phyloP scores from a whole-genome alignment of 2,888 invertebrate genomes.

The Cyclophora punctaria region DNA sequence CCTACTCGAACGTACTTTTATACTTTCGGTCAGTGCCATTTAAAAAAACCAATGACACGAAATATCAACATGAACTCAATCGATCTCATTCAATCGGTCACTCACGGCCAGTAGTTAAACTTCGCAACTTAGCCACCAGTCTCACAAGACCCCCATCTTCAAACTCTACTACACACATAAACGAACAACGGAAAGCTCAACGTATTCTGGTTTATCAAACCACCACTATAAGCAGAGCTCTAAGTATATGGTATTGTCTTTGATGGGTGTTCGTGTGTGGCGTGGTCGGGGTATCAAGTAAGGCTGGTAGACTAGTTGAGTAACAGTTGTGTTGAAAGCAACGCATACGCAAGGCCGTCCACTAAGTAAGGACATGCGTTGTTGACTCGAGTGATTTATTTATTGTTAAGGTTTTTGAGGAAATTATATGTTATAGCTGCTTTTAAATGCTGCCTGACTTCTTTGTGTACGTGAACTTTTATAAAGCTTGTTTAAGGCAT shows the following conservation, averaged over 20 bases:
- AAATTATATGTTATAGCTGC: background rate
- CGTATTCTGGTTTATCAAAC: slow-evolving; percentile 15
- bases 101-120: slow-evolving; percentile 13
- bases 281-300: slow-evolving; percentile 9
- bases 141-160: slow-evolving; percentile 15
- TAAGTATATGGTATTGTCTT: slow-evolving; percentile 5
- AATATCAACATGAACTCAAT: slow-evolving; percentile 16
- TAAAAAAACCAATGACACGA: slow-evolving; percentile 3
- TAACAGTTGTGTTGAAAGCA: slow-evolving; percentile 54
- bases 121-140: slow-evolving; percentile 15
- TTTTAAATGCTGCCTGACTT: no score
- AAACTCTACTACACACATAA: slow-evolving; percentile 11
- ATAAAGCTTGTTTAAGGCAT: no score
- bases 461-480: no score
- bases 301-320: slow-evolving; percentile 33
- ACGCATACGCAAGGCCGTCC: slow-evolving; percentile 50
- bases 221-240: slow-evolving; percentile 19
- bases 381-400: slow-evolving; percentile 7
- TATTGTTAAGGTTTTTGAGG: slow-evolving; percentile 1
- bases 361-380: slow-evolving; percentile 43
- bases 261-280: slow-evolving; percentile 2
- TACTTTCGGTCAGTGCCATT: background rate
- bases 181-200: slow-evolving; percentile 23
- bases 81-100: slow-evolving; percentile 13
- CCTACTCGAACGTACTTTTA: no score